Base-by-base conservation (phyloP, 2,888 invertebrate genomes). In the Amiota communis region DNA sequence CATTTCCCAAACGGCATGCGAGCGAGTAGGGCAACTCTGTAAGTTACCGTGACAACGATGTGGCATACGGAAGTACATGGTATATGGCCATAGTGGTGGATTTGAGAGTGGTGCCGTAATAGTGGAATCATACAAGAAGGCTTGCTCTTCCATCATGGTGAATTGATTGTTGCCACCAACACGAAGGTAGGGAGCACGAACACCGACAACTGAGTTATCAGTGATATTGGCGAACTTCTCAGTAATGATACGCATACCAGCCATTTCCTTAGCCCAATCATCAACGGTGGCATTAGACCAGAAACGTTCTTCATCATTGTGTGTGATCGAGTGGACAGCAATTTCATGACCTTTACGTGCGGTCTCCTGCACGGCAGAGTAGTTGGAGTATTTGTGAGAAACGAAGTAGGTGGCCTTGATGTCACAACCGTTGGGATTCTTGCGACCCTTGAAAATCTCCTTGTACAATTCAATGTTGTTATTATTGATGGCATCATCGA, bases 31-130 rank as follows among this genome's bases (percentile, higher is more conserved):
- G 88, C 97, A 97, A 88, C 94, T 96, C 89, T 97, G 97, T 74
- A 96, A 91, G 90, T 97, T 97, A 77, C 97, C 97, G 88, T 97
- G 97, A 87, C 98, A 98, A 75, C 95, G 93, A 90, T 97, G 97
- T 0, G 97, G 97, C 96, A 98, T 97, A 85, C 96, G 94, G 93
- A 97, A 98, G 92, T 98, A 98, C 94, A 98, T 95, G 74, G 98
- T 98, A 92, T 98, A 98, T 3, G 98, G 98, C 98, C 98, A 98
- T 80, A 97, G 93, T 71, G 97, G 97, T 20, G 96, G 96, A 88
- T 97, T 96, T 80, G 95, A 95, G 53, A 97, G 91, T 1, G 97
- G 96, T 1, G 97, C 96, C 0, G 97, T 97, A 88, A 98, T 97
- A 70, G 98, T 97, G 61, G 97, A 97, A 90, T 98, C 98, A 88